A percentile compares a stretch with the other conserved stretches of the same genome.
phyloP scores from a whole-genome alignment of 2,113 vertebrate species.

The Neoarius graeffei region DNA sequence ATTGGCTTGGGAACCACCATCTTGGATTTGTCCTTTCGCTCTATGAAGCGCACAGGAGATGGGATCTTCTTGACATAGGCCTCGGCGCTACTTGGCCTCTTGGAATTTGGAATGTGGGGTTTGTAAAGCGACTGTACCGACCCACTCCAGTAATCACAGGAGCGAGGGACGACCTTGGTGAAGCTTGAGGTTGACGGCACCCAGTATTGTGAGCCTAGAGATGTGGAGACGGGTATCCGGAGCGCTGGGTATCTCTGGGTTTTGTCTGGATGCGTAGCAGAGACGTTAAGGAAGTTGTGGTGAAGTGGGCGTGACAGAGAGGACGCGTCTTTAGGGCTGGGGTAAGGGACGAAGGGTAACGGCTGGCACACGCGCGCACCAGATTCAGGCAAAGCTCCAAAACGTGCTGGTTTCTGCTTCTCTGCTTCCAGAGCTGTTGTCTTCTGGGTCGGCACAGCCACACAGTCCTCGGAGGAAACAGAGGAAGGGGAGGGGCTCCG shows the following conservation, averaged over 20 bases:
- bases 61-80: slow-evolving; percentile 57
- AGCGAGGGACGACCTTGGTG: slow-evolving; percentile 68
- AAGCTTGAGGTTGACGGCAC: slow-evolving; percentile 68
- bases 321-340: slow-evolving; percentile 49
- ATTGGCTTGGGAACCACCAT: slow-evolving; percentile 62
- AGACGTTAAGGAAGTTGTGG: slow-evolving; percentile 46
- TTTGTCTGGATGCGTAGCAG: slow-evolving; percentile 45
- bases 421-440: slow-evolving; percentile 37
- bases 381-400: slow-evolving; percentile 7
- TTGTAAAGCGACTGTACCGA: slow-evolving; percentile 62
- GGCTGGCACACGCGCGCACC: slow-evolving; percentile 52
- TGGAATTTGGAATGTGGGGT: slow-evolving; percentile 39
- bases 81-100: slow-evolving; percentile 52
- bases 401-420: slow-evolving; percentile 35
- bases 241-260: slow-evolving; percentile 47
- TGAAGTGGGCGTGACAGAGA: slow-evolving; percentile 46
- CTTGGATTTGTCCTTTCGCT: slow-evolving; percentile 70
- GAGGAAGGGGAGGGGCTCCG: slow-evolving; percentile 72
- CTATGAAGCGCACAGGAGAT: slow-evolving; percentile 53
- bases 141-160: slow-evolving; percentile 58
- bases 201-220: slow-evolving; percentile 54
- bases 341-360: slow-evolving; percentile 45
- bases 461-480: slow-evolving; percentile 72
- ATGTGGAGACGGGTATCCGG: slow-evolving; percentile 22
- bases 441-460: slow-evolving; percentile 47